Conservation (phyloP, 2,888 invertebrate genomes). For the Helicoverpa assulta region DNA sequence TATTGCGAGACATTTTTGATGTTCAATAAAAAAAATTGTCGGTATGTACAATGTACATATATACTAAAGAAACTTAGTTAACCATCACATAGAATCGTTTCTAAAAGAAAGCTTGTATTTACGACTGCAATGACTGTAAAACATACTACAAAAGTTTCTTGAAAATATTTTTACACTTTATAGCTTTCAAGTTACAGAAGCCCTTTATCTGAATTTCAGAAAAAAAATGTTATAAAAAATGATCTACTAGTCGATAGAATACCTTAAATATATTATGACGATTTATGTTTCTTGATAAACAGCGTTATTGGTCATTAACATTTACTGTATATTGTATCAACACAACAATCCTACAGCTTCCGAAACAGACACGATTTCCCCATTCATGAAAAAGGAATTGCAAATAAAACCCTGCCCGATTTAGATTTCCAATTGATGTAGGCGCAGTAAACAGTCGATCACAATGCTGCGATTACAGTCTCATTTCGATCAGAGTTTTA, state of each 20-base stretch:
- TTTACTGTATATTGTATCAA: constrained; percentile 3
- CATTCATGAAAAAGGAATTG: constrained; percentile 32
- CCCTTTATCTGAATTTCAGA: too few species aligned
- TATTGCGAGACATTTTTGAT: constrained; percentile 62
- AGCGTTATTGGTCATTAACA: not conserved
- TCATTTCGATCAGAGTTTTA: constrained; percentile 63
- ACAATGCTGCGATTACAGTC: constrained; percentile 55
- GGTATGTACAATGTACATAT: not conserved
- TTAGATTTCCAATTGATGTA: constrained; percentile 43
- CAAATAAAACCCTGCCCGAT: constrained; percentile 46
- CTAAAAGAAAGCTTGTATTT: constrained; percentile 10
- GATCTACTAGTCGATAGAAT: not conserved
- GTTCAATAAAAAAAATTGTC: constrained; percentile 45
- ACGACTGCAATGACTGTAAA: not conserved
- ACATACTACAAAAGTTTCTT: too few species aligned
- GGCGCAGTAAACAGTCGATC: constrained; percentile 44
- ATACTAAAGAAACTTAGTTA: not conserved
- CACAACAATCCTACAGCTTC: not conserved
- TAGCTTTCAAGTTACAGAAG: too few species aligned
- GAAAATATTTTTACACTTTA: too few species aligned
- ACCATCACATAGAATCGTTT: not conserved
- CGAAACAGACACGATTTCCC: constrained; percentile 8
- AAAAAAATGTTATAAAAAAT: too few species aligned
- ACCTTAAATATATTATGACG: not conserved
- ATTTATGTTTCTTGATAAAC: not conserved